Percentiles rank a stretch among this genome's conserved stretches.
Evolutionary conservation across 2,888 invertebrate species (phyloP).

Genomic region (Drosophila subsilvestris): DNA sequence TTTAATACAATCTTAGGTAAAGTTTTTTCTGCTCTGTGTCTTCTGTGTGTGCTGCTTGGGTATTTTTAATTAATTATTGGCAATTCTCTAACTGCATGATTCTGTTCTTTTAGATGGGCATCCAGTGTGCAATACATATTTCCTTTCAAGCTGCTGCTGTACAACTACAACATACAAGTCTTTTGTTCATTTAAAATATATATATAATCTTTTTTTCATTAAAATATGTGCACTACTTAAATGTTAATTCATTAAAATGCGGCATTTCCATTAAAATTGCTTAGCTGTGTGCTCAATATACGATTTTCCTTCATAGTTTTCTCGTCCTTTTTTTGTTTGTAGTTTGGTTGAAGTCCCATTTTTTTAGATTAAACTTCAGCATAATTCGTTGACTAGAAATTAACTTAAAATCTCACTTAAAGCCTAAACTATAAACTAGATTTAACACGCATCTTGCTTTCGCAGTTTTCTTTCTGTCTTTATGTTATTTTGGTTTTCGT

Average conservation of each 20-base stretch:
- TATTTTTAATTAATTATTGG: constrained; percentile 70
- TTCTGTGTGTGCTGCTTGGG: constrained; percentile 55
- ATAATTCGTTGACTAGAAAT: constrained; percentile 79
- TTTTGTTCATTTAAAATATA: constrained; percentile 63
- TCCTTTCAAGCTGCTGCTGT: constrained; percentile 58
- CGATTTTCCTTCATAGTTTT: constrained; percentile 4
- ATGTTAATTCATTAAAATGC: constrained; percentile 59
- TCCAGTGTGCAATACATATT: constrained; percentile 46
- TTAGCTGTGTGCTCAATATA: constrained; percentile 49
- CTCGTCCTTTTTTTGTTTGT: constrained; percentile 23
- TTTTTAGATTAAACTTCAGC: constrained; percentile 63
- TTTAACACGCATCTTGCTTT: constrained; percentile 41
- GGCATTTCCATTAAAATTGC: constrained; percentile 60
- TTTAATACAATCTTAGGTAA: constrained; percentile 79
- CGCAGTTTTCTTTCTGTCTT: constrained; percentile 16
- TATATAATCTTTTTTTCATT: constrained; percentile 44
- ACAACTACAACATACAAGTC: constrained; percentile 62
- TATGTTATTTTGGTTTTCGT: constrained; percentile 36
- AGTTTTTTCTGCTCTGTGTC: constrained; percentile 43
- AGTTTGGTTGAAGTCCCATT: constrained; percentile 38
- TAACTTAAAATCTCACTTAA: constrained; percentile 72
- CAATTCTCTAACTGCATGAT: constrained; percentile 78
- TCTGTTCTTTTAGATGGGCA: constrained; percentile 46
- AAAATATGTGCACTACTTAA: constrained; percentile 69
- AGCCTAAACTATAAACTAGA: constrained; percentile 45